These are phyloP conservation scores for Dasysyrphus albostriatus DNA, from an alignment of 2,888 invertebrate species.

Conservation along the genomic window DNA sequence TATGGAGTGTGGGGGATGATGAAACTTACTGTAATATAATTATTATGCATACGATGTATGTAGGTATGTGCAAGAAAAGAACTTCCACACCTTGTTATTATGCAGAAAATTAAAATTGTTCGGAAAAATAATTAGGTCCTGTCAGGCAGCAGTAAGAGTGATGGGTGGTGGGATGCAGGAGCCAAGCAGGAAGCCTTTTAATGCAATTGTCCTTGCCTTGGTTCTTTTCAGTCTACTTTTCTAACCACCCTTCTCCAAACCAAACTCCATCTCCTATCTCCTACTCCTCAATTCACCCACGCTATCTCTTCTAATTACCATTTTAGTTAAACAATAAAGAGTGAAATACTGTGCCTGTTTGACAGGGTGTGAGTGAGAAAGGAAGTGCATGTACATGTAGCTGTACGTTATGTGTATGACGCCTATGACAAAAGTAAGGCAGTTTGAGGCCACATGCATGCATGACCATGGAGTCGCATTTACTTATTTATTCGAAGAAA, in stretches of 20 bases:
- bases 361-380: slow-evolving; percentile 44
- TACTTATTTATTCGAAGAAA: slow-evolving; percentile 75
- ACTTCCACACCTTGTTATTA: slow-evolving; percentile 74
- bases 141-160: slow-evolving; percentile 14
- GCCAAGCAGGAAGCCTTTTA: slow-evolving; percentile 43
- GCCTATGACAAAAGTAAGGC: slow-evolving; percentile 37
- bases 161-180: not conserved
- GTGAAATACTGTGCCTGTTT: slow-evolving; percentile 57
- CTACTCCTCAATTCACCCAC: slow-evolving; percentile 9
- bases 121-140: slow-evolving; percentile 74
- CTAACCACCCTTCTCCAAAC: slow-evolving; percentile 12
- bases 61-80: slow-evolving; percentile 47
- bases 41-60: slow-evolving; percentile 55
- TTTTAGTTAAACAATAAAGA: slow-evolving; percentile 61
- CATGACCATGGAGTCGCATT: slow-evolving; percentile 72
- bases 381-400: slow-evolving; percentile 4
- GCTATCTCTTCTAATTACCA: slow-evolving; percentile 63
- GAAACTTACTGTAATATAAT: slow-evolving; percentile 71
- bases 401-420: slow-evolving; percentile 15
- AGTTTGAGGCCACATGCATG: slow-evolving; percentile 66
- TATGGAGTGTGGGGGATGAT: slow-evolving; percentile 47
- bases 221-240: slow-evolving; percentile 21
- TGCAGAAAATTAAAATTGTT: slow-evolving; percentile 75
- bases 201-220: slow-evolving; percentile 67
- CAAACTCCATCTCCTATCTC: slow-evolving; percentile 4